Percentiles rank a stretch among this genome's conserved stretches.
phyloP scores from a whole-genome alignment of 2,888 invertebrate species.

The Thecocarcelia acutangulata region DNA sequence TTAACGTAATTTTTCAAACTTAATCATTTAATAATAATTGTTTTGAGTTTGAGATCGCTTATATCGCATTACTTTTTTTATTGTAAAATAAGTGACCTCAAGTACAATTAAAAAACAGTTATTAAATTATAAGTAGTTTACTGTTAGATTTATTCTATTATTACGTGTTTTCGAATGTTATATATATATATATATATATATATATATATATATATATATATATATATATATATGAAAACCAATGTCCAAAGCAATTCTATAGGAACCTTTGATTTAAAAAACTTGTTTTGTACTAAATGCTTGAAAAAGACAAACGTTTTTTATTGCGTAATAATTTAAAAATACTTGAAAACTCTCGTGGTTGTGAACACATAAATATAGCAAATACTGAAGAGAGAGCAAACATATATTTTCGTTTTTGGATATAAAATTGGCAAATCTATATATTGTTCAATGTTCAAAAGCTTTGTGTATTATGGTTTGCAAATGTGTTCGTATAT shows the following conservation, averaged over 20 bases:
- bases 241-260: not conserved
- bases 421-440: conserved; percentile 10
- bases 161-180: no score
- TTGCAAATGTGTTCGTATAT: conserved; percentile 13
- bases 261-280: not conserved
- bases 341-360: conserved; percentile 68
- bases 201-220: no score
- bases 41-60: no score
- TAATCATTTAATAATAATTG: no score
- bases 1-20: no score
- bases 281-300: conserved; percentile 22
- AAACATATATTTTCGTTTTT: conserved; percentile 8
- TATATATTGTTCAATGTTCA: not conserved
- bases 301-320: conserved; percentile 8
- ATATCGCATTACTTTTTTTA: no score
- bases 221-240: not conserved
- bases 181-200: no score
- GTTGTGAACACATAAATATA: not conserved
- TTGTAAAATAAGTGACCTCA: no score
- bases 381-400: conserved; percentile 10
- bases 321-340: conserved; percentile 79
- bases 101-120: no score
- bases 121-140: no score
- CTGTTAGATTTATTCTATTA: no score
- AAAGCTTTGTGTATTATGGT: not conserved